A percentile compares a stretch with the other conserved stretches of the same genome.
phyloP scores from a whole-genome alignment of 2,797 vertebrate species.

The Sebastes oblongus region DNA sequence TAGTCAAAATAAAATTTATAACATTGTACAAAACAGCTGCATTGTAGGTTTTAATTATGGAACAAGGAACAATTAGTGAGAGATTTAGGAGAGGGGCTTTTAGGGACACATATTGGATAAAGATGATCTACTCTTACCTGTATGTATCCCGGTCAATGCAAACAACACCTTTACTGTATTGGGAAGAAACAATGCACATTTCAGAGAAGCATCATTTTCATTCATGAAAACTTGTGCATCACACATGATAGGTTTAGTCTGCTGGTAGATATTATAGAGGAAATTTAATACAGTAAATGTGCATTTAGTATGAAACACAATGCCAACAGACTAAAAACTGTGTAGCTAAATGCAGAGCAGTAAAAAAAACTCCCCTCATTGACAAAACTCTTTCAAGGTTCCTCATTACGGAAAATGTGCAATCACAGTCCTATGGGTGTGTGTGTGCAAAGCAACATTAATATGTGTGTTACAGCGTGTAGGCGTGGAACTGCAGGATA shows the following conservation, averaged over 20 bases:
- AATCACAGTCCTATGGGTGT: conserved; percentile 20
- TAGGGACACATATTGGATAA: background rate
- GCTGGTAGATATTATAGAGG: background rate
- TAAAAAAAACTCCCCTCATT: conserved; percentile 14
- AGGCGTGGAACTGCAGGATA: conserved; percentile 91
- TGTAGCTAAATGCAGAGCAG: conserved; percentile 18
- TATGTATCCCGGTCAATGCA: conserved; percentile 87
- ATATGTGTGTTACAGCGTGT: conserved; percentile 83
- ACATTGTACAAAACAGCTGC: background rate
- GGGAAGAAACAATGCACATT: conserved; percentile 33
- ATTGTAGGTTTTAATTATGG: background rate
- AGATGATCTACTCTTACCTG: conserved; percentile 74
- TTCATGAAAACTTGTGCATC: conserved; percentile 6
- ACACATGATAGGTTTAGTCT: background rate
- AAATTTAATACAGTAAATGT: background rate
- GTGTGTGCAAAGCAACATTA: conserved; percentile 10
- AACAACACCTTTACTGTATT: conserved; percentile 82
- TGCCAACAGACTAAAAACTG: background rate
- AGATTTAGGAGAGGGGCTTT: background rate
- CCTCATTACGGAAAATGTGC: conserved; percentile 43
- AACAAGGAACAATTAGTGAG: background rate
- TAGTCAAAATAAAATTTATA: background rate
- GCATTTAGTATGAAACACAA: conserved; percentile 1
- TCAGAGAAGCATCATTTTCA: background rate
- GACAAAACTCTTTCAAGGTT: conserved; percentile 15